Evolutionary conservation across 2,888 invertebrate genomes (phyloP).

Genomic region (Agrochola litura): DNA sequence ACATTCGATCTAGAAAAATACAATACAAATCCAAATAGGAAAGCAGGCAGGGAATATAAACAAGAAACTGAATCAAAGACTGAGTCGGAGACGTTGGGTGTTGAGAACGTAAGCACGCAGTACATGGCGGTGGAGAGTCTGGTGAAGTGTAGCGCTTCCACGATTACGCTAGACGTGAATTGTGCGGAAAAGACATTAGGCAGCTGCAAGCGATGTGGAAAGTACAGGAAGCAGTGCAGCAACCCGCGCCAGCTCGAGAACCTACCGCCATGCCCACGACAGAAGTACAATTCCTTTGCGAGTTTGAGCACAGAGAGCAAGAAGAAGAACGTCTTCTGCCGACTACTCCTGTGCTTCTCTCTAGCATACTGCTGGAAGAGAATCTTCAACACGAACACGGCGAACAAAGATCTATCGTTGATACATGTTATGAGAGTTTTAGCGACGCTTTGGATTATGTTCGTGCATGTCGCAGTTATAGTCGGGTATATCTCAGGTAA

Average conservation of each 20-base stretch:
- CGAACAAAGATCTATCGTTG: slow-evolving; percentile 88
- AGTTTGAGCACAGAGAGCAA: slow-evolving; percentile 79
- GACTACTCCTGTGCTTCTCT: slow-evolving; percentile 84
- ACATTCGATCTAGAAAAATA: slow-evolving; percentile 84
- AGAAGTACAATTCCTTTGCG: slow-evolving; percentile 80
- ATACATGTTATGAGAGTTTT: slow-evolving; percentile 92
- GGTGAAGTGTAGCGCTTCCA: slow-evolving; percentile 75
- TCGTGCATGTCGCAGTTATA: slow-evolving; percentile 91
- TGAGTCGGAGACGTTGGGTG: slow-evolving; percentile 69
- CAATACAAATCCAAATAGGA: slow-evolving; percentile 72
- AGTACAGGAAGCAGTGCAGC: slow-evolving; percentile 84
- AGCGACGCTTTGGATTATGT: slow-evolving; percentile 92
- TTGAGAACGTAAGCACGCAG: slow-evolving; percentile 76
- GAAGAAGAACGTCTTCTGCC: slow-evolving; percentile 74
- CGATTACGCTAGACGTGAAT: slow-evolving; percentile 85
- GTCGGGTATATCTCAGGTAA: slow-evolving; percentile 92
- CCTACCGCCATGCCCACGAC: slow-evolving; percentile 77
- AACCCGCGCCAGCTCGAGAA: slow-evolving; percentile 72
- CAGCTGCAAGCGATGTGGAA: slow-evolving; percentile 85
- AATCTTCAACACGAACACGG: slow-evolving; percentile 85
- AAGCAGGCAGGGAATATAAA: slow-evolving; percentile 64
- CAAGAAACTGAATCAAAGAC: slow-evolving; percentile 66
- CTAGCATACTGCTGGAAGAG: slow-evolving; percentile 83
- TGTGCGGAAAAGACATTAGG: slow-evolving; percentile 77
- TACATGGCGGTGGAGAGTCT: slow-evolving; percentile 77